phyloP scores from a whole-genome alignment of 2,888 invertebrate species.

The Thymelicus sylvestris region DNA sequence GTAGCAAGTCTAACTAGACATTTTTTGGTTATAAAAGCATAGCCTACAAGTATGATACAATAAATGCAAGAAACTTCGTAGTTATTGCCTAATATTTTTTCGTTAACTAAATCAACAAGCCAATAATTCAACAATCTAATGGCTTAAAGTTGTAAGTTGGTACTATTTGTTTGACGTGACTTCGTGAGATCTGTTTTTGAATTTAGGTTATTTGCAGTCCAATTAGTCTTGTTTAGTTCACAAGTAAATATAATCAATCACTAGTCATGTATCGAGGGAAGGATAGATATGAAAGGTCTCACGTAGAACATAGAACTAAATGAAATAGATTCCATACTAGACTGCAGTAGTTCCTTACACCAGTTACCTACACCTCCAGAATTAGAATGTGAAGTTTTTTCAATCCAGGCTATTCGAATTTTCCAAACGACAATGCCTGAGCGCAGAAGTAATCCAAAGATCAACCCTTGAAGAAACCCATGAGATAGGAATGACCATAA shows the following conservation, averaged over 20 bases:
- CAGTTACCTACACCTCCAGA: no score
- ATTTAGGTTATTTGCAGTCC: constrained; percentile 36
- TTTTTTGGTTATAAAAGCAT: neutral
- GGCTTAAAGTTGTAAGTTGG: constrained; percentile 17
- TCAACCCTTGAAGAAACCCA: no score
- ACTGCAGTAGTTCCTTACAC: no score
- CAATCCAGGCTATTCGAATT: no score
- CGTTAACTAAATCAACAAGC: constrained; percentile 8
- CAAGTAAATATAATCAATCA: constrained; percentile 13
- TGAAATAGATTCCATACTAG: no score
- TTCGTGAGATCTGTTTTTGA: constrained; percentile 31
- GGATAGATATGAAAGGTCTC: constrained; percentile 8
- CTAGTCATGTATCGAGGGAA: constrained; percentile 14
- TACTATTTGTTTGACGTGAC: constrained; percentile 30
- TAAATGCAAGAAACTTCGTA: neutral
- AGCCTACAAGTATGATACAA: neutral
- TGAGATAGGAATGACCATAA: no score
- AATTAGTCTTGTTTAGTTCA: constrained; percentile 39
- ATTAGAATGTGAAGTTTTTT: no score
- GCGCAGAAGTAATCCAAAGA: no score
- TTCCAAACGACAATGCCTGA: no score
- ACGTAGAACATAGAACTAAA: neutral
- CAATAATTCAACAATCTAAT: constrained; percentile 22
- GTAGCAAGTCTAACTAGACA: no score
- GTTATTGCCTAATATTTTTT: constrained; percentile 43